phyloP scores from a whole-genome alignment of 1,140 invertebrate species.

The Rhyacophila brunnea region DNA sequence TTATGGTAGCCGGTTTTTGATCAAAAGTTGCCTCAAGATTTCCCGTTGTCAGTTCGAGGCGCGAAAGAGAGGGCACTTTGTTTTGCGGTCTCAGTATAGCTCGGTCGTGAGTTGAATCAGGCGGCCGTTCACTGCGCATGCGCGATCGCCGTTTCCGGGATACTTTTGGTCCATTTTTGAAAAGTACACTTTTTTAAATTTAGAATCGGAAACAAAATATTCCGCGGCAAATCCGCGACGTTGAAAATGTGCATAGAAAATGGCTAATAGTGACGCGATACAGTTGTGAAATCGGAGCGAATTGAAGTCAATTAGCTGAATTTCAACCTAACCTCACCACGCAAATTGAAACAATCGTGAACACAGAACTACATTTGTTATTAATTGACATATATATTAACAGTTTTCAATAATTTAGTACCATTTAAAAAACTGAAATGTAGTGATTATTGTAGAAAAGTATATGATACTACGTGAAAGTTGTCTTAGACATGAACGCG shows the following conservation, averaged over 20 bases:
- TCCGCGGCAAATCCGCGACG: neutral
- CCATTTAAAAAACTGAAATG: neutral
- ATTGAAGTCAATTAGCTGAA: neutral
- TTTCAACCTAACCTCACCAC: conserved; percentile 16
- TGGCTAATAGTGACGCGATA: conserved; percentile 1
- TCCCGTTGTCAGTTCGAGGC: conserved; percentile 19
- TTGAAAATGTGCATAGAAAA: conserved; percentile 19
- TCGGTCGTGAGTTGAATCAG: conserved; percentile 9
- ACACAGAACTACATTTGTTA: no score
- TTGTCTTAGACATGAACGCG: conserved; percentile 17
- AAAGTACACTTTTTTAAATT: conserved; percentile 4
- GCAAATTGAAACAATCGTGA: neutral
- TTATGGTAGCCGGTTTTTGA: conserved; percentile 5
- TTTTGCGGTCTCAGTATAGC: neutral
- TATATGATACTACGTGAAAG: neutral
- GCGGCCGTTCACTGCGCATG: conserved; percentile 24
- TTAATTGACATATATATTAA: no score
- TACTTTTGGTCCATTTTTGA: conserved; percentile 18
- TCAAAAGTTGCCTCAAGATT: conserved; percentile 11
- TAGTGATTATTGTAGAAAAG: neutral
- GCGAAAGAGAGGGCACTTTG: conserved; percentile 9
- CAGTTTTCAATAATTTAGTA: neutral
- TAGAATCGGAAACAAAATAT: conserved; percentile 19
- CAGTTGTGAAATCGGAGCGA: neutral
- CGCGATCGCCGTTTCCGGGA: conserved; percentile 19